These are phyloP conservation scores for Orientallactaga bullata DNA, from an alignment of 2,113 vertebrate genomes.

Conservation along the genomic window DNA sequence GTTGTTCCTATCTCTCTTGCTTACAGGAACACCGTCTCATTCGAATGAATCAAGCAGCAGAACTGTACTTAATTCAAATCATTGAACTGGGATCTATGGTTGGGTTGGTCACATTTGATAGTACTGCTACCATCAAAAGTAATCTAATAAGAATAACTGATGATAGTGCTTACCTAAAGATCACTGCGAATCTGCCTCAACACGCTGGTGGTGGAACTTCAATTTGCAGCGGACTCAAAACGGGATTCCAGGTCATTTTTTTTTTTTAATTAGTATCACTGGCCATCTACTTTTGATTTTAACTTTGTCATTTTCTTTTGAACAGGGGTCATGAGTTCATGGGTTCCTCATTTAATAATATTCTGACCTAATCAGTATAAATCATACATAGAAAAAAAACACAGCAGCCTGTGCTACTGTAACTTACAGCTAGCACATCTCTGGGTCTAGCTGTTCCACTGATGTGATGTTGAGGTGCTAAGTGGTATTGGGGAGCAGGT, in stretches of 20 bases:
- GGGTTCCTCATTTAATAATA: neutral
- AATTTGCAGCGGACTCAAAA: constrained; percentile 80
- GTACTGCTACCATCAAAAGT: neutral
- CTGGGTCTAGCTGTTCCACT: neutral
- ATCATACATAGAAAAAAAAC: neutral
- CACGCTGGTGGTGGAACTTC: constrained; percentile 46
- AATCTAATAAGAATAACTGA: constrained; percentile 67
- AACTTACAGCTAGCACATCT: neutral
- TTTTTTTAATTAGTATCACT: neutral
- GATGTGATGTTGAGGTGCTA: neutral
- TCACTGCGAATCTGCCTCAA: constrained; percentile 72
- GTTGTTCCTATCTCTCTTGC: constrained; percentile 14
- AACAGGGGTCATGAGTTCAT: neutral
- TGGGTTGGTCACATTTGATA: constrained; percentile 84
- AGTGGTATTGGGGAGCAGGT: neutral
- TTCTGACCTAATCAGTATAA: neutral
- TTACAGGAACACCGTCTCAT: constrained; percentile 71
- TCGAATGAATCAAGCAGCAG: constrained; percentile 80
- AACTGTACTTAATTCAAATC: constrained; percentile 81
- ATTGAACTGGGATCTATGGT: constrained; percentile 82
- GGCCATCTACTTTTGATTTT: constrained; percentile 45
- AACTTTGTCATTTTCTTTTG: neutral
- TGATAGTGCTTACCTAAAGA: constrained; percentile 22
- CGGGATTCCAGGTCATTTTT: constrained; percentile 85
- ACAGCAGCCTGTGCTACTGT: neutral